Base-by-base conservation (phyloP, 2,113 vertebrate species). In the Muntiacus muntjak region DNA sequence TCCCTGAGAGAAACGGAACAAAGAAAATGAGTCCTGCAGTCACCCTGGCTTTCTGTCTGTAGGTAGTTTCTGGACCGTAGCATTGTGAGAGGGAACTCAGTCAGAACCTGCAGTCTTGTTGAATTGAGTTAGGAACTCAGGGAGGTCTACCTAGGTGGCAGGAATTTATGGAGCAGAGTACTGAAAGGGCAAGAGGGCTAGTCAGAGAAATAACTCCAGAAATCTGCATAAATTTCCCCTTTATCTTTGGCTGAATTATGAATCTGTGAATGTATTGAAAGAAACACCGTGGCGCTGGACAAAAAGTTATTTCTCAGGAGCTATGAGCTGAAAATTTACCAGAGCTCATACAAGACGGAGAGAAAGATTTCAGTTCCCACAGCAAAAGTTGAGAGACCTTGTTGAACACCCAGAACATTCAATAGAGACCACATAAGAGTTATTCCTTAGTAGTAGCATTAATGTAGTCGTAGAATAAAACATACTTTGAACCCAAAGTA, bases 211-310 rank as follows among this genome's bases (percentile, higher is more conserved):
- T 58, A 89, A 14, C 60, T 94, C 25, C 50, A 79, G 33, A 87
- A 92, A 55, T 93, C 47, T 95, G 19, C 43, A 83, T 87, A 83
- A 45, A 54, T 74, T 52, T 79, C 64, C 52, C 50, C 7, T 47
- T 97, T 85, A 76, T 78, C 55, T 94, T 87, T 74, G 17, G 43
- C 28, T 87, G 21, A 97, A 57, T 94, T 94, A 52, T 86, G 57
- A 89, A 83, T 91, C 16, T 92, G n/a, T 83, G 15, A 50, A 88
- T 90, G 25, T 85, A 1, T 76, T 64, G 12, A 82, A 30, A 83
- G 76, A 71, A 96, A 71, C n/a, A 81, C 30, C 25, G 50, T 64
- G 54, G 30, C 5, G 9, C 57, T 89, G 28, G 40, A 50, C 43
- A 89, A 43, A 93, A 87, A 67, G n/a, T 15, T 55, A 54, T 40